phyloP scores from a whole-genome alignment of 2,797 vertebrate genomes.

The Chloroceryle inda region DNA sequence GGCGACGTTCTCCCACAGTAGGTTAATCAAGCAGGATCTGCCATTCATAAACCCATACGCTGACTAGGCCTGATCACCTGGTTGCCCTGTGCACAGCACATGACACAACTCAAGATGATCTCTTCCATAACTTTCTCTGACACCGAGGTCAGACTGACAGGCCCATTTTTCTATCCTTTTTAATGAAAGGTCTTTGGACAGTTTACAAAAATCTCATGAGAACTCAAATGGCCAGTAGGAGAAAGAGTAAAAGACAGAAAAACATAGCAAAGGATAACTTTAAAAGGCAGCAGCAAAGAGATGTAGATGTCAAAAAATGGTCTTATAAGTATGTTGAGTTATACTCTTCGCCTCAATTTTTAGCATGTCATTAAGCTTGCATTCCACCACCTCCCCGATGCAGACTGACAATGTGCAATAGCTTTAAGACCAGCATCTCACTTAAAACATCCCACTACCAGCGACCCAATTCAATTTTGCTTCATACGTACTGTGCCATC shows the following conservation, averaged over 20 bases:
- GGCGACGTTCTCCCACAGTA: background rate
- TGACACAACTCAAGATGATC: background rate
- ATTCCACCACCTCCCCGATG: background rate
- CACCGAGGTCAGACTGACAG: background rate
- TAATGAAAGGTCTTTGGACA: background rate
- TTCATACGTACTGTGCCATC: slow-evolving; percentile 92
- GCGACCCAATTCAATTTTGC: background rate
- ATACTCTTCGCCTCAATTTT: background rate
- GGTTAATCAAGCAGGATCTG: background rate
- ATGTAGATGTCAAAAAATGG: background rate
- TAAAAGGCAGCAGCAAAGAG: background rate
- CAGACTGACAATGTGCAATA: background rate
- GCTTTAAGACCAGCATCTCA: background rate
- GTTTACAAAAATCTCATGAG: background rate
- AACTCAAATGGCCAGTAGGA: background rate
- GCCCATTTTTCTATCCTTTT: background rate
- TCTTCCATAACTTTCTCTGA: background rate
- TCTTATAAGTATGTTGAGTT: background rate
- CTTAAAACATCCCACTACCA: background rate
- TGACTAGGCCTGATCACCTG: background rate
- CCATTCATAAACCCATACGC: background rate
- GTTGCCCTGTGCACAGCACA: background rate
- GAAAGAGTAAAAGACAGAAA: background rate
- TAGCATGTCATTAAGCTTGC: background rate
- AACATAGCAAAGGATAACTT: background rate